phyloP scores from a whole-genome alignment of 2,797 vertebrate species.

The Anomalospiza imberbis region DNA sequence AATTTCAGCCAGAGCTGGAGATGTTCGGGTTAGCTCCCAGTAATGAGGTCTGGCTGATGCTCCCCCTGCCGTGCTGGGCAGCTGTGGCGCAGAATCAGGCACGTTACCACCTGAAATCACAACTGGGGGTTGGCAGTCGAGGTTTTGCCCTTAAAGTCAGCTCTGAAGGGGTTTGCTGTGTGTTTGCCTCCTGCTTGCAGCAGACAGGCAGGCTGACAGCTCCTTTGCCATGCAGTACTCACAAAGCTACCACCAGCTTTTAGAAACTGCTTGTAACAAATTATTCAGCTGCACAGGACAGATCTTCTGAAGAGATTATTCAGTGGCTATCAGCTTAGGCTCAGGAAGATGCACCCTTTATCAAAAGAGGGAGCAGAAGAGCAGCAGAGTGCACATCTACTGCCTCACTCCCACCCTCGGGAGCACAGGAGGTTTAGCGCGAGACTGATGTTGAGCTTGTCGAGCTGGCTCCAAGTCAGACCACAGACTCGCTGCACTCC shows the following conservation, averaged over 20 bases:
- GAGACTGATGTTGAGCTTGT: neutral
- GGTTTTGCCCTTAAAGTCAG: neutral
- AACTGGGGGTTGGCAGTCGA: neutral
- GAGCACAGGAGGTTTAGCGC: neutral
- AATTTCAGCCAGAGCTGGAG: neutral
- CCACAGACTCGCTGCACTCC: neutral
- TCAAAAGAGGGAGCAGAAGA: neutral
- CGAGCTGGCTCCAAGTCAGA: neutral
- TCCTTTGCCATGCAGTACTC: neutral
- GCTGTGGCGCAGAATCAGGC: neutral
- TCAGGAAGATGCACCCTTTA: neutral
- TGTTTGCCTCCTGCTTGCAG: neutral
- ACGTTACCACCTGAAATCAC: neutral
- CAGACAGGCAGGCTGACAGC: neutral
- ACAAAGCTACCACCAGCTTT: neutral
- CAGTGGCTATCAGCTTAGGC: neutral
- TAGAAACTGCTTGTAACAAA: neutral
- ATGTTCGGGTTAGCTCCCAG: neutral
- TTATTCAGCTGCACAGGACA: neutral
- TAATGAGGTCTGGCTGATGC: neutral
- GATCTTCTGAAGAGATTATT: neutral
- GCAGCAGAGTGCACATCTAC: rapidly evolving
- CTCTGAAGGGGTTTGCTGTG: neutral
- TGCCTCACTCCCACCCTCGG: neutral
- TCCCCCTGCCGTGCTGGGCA: neutral